Conservation (phyloP, 2,797 vertebrate species). For the Loris lydekkerianus region DNA sequence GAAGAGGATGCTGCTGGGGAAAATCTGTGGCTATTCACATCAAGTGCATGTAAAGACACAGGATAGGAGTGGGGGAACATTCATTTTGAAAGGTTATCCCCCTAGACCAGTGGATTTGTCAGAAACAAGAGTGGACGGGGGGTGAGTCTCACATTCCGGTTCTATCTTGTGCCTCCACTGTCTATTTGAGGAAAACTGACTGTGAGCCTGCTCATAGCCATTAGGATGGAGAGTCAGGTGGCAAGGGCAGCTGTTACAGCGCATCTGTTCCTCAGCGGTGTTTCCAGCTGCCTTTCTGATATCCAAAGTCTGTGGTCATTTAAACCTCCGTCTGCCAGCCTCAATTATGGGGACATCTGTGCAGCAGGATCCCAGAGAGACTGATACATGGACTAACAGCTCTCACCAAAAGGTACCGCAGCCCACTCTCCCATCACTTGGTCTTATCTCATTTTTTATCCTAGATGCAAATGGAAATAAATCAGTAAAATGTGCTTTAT, state of each 20-base stretch:
- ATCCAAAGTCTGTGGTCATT: background rate
- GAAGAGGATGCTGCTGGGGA: background rate
- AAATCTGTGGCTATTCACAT: background rate
- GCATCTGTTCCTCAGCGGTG: background rate
- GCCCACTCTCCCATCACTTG: background rate
- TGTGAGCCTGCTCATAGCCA: background rate
- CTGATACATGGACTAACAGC: background rate
- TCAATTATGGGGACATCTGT: background rate
- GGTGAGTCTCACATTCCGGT: background rate
- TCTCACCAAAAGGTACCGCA: background rate
- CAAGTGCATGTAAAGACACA: background rate
- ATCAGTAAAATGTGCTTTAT: conserved; percentile 34
- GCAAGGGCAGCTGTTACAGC: background rate
- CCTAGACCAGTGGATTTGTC: background rate
- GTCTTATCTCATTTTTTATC: background rate
- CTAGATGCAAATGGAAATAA: background rate
- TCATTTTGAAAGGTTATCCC: background rate
- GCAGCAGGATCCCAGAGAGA: background rate
- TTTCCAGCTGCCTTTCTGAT: conserved; percentile 35
- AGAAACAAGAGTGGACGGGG: background rate
- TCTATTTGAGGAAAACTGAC: background rate
- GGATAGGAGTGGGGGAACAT: background rate
- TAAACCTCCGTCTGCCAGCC: background rate
- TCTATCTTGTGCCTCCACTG: background rate
- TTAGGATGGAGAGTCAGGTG: background rate